Evolutionary conservation across 1,140 invertebrate genomes (phyloP), one percentile per base, ranked within the genome.

Genomic region (Caenorhabditis remanei): DNA sequence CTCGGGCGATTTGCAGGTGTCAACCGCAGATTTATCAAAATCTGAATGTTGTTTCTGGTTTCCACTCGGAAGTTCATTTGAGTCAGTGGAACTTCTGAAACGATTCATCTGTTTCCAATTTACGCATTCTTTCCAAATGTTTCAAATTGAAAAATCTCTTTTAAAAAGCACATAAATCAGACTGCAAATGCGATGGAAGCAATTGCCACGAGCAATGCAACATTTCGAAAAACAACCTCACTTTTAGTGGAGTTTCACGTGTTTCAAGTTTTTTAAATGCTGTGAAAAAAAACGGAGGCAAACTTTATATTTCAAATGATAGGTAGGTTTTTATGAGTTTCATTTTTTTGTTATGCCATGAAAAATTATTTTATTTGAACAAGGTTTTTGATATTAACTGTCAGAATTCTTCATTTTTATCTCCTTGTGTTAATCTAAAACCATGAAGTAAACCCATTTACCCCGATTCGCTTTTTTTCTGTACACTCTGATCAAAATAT

Each of bases 21-120:
- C 71, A 48, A 79, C 71, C 71, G 71, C 71, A 79, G 71, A 79
- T 79, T 79, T 79, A 79, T 79, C 71, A 79, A 79, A 79, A 50
- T 79, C 46, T 79, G 71, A 79, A 79, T 79, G 71, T 79, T 79
- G 46, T 79, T 79, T 79, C 71, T 79, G 46, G 9, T 24, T 67
- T 67, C 41, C 16, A 19, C n/a, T 21, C 56, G 56, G 24, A 63
- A 58, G 55, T 58, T 58, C 55, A 19, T 58, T 19, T 58, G 55
- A 58, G 55, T 58, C 3, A 5, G n/a, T 14, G n/a, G n/a, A 58
- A 16, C 6, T 32, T 32, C 32, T 32, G 32, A 32, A 32, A 32
- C 32, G 32, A 32, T 32, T 32, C 65, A 71, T 71, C 46, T 71
- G 65, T 43, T 71, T 71, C 41, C 65, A 71, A 46, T 71, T 71